Percentiles rank a stretch among this genome's conserved stretches.
Evolutionary conservation across 2,797 vertebrate species (phyloP).

Genomic region (Aplochiton taeniatus): DNA sequence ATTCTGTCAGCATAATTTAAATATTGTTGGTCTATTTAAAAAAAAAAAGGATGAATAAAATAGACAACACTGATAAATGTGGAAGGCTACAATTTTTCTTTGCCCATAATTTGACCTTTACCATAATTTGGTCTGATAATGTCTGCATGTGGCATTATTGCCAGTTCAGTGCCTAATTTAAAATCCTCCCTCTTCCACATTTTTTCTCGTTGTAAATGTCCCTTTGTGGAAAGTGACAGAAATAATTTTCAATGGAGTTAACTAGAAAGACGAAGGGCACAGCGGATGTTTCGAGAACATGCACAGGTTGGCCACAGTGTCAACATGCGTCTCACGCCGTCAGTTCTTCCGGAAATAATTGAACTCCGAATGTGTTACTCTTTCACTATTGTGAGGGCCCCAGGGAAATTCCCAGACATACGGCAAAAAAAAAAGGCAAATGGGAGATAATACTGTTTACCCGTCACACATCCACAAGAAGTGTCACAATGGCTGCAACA

Average conservation of each 20-base stretch:
- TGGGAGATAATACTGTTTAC: conserved; percentile 13
- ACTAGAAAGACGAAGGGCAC: conserved; percentile 26
- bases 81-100: conserved; percentile 57
- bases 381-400: conserved; percentile 35
- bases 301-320: conserved; percentile 37
- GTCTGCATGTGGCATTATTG: conserved; percentile 72
- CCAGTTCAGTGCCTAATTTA: conserved; percentile 74
- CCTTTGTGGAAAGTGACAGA: conserved; percentile 71
- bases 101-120: conserved; percentile 72
- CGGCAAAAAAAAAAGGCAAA: neutral
- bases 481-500: neutral
- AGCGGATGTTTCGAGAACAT: conserved; percentile 11
- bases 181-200: conserved; percentile 68
- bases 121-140: conserved; percentile 75
- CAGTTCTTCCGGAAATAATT: conserved; percentile 52
- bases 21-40: too few relatives aligned
- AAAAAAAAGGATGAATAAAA: conserved; percentile 44
- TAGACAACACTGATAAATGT: conserved; percentile 51
- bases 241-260: conserved; percentile 59
- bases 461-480: conserved; percentile 11
- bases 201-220: conserved; percentile 78
- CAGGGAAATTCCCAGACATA: conserved; percentile 48
- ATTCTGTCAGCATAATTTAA: too few relatives aligned
- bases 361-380: conserved; percentile 45
- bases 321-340: conserved; percentile 38